Evolutionary conservation across 2,113 vertebrate genomes (phyloP), one percentile per base, ranked within the genome.

Genomic region (Otolemur garnettii): DNA sequence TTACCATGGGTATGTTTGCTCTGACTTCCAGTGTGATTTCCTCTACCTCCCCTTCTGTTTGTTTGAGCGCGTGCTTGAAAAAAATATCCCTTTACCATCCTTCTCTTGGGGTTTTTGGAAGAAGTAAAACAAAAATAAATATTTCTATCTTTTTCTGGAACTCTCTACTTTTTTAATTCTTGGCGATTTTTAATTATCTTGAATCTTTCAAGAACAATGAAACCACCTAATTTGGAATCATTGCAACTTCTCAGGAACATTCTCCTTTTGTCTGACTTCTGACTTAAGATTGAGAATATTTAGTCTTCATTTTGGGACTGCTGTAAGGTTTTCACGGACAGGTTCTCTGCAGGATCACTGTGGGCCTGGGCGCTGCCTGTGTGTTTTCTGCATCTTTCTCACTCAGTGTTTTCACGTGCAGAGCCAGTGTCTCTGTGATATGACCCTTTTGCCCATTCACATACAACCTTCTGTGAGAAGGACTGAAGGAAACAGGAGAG

Each of bases 81-180:
- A 71, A 71, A 35, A 28, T 13, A 57, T 38, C 17, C 75, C 53
- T 91, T 85, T 59, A 53, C 55, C 38, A 68, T 26, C 38, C 89
- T 95, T 95, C 62, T 38, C 24, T 33, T 80, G 30, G 19, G n/a
- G 14, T 59, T 92, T 91, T 82, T 74, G 79, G 72, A 69, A 89
- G 83, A 91, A 93, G 35, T 80, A 45, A 85, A 89, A 90, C 33
- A 69, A 69, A 79, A n/a, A 21, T 35, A 90, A 75, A 59, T 5
- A 35, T 50, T 59, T 30, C 11, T 14, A 4, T 68, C 18, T 88
- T 75, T 71, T 64, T 15, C 79, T 82, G 2, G 33, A 93, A 79
- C 30, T 68, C 55, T 28, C 24, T 19, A 42, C 45, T 88, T 95
- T n/a, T 81, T 12, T 93, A 33, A 68, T 87, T 97, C 62, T 66